Evolutionary conservation across 2,797 vertebrate genomes (phyloP), one percentile per base, ranked within the genome.

Genomic region (Muraenolepis orangiensis): DNA sequence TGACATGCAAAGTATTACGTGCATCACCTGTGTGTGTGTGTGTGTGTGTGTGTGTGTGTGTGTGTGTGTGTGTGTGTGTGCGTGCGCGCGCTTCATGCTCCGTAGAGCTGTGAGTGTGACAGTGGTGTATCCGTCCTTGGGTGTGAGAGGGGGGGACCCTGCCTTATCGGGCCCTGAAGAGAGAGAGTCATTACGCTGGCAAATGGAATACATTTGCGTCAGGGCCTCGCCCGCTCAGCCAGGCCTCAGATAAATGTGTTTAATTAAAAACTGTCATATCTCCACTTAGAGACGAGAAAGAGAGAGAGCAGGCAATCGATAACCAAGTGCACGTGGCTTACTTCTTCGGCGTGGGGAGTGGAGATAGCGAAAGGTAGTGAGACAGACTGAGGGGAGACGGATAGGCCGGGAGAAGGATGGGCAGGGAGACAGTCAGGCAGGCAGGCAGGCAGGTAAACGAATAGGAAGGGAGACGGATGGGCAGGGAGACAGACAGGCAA

Each of bases 251-350:
- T 92, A 88, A 93, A 95, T 94, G 92, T 34, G 81, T 94, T 94
- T 94, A 92, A 94, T 94, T 94, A 94, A 93, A 94, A 93, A 88
- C 81, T 92, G 93, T 93, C 94, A 94, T 92, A 93, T 92, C 88
- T 91, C 82, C 88, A 91, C 88, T 92, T 92, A 91, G 89, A 91
- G 87, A 91, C 80, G 86, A 85, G 84, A 83, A 82, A 87, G 86
- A 79, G 86, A 77, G 81, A 87, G 87, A 87, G 82, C 90, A 80
- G 84, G 87, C 87, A 86, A 93, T 94, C 92, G 92, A 90, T 91
- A 92, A 90, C 83, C 80, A 81, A 23, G 26, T 79, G 81, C 80
- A 71, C 73, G 29, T 46, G 74, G 72, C 73, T 73, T 71, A 67
- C 42, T 66, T 74, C 32, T 13, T 70, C 69, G 40, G 36, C 29